phyloP scores from a whole-genome alignment of 1,140 invertebrate genomes.

The Diabrotica undecimpunctata region DNA sequence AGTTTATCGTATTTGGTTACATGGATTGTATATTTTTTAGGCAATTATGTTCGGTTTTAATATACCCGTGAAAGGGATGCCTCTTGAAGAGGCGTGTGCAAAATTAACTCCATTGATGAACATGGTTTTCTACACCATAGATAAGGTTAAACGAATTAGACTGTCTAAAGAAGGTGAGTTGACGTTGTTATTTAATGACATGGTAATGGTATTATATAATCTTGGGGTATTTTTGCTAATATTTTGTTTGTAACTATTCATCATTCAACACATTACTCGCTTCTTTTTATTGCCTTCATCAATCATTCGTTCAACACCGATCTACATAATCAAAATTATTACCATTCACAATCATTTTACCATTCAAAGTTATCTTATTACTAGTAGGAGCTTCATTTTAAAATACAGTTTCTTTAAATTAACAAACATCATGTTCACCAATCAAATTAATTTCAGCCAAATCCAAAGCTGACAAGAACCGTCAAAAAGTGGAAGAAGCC shows the following conservation, averaged over 20 bases:
- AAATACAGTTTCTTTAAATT: too few species aligned
- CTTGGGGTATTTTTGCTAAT: too few species aligned
- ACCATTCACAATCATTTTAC: too few species aligned
- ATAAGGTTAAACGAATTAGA: slow-evolving; percentile 84
- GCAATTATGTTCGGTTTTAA: slow-evolving; percentile 84
- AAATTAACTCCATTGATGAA: slow-evolving; percentile 75
- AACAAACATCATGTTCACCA: too few species aligned
- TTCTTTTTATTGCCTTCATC: too few species aligned
- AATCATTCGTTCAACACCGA: too few species aligned
- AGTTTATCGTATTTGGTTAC: too few species aligned
- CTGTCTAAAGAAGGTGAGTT: slow-evolving; percentile 84
- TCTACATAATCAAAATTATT: too few species aligned
- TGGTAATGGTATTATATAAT: too few species aligned
- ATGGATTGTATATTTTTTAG: slow-evolving; percentile 35
- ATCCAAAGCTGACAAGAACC: slow-evolving; percentile 88
- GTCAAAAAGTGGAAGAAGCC: slow-evolving; percentile 85
- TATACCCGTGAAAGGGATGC: slow-evolving; percentile 64
- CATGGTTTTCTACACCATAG: slow-evolving; percentile 87
- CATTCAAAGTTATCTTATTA: neutral
- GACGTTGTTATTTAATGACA: too few species aligned
- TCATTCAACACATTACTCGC: neutral
- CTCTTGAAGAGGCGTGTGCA: slow-evolving; percentile 61
- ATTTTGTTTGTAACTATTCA: too few species aligned
- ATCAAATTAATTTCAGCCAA: slow-evolving; percentile 57
- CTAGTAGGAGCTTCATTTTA: slow-evolving; percentile 1